Percentiles rank a stretch among this genome's conserved stretches.
These are phyloP conservation scores for Gymnopithys bicolor DNA, from an alignment of 2,797 vertebrate genomes.

Conservation along the genomic window DNA sequence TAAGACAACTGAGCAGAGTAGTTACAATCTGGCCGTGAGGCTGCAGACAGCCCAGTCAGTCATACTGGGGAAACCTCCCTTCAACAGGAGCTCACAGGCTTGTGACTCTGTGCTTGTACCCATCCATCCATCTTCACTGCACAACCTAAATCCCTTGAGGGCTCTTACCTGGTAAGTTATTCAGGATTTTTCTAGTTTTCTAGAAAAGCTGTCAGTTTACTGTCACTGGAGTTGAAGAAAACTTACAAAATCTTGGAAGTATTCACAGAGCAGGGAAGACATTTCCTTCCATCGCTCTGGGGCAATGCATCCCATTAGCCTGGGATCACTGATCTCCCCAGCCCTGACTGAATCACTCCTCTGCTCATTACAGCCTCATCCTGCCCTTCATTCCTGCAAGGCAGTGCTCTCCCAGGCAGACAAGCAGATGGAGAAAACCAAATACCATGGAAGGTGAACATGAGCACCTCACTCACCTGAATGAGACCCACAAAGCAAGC, in stretches of 20 bases:
- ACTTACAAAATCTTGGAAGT: neutral
- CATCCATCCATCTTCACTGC: neutral
- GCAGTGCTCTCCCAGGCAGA: neutral
- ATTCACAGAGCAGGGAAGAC: neutral
- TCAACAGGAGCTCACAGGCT: neutral
- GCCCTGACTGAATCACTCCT: neutral
- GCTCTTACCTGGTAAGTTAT: neutral
- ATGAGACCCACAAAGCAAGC: neutral
- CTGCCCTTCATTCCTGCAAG: neutral
- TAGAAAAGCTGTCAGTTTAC: neutral
- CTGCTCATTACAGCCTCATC: neutral
- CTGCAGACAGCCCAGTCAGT: neutral
- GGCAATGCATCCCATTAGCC: neutral
- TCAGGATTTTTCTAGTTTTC: neutral
- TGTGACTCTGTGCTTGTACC: neutral
- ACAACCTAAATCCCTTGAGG: neutral
- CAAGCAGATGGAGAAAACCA: neutral
- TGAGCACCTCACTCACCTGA: neutral
- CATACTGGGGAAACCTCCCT: no score
- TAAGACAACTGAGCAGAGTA: neutral
- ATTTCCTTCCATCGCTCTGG: neutral
- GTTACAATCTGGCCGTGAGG: neutral
- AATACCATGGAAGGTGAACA: neutral
- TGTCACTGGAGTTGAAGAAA: neutral
- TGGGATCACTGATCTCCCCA: neutral